These are phyloP conservation scores for Drosophila santomea DNA, from an alignment of 1,140 invertebrate species.

Conservation along the genomic window DNA sequence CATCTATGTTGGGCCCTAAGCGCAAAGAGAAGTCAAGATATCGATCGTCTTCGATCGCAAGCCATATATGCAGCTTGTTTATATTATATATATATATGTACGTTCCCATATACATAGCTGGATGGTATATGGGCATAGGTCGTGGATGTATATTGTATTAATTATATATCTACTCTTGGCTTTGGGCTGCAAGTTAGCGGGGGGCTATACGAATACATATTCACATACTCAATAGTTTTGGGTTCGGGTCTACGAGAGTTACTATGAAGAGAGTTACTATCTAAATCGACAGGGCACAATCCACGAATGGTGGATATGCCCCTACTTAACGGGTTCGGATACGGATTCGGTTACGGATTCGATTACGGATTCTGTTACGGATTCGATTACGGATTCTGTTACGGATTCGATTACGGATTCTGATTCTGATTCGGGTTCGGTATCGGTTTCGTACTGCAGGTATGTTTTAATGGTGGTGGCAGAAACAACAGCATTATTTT, in stretches of 20 bases:
- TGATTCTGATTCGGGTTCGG: neutral
- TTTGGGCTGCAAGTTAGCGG: constrained; percentile 78
- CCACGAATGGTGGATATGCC: neutral
- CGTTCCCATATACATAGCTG: neutral
- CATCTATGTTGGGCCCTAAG: constrained; percentile 81
- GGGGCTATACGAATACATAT: constrained; percentile 11
- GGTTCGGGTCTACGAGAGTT: constrained; percentile 3
- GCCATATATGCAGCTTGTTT: neutral
- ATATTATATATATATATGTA: neutral
- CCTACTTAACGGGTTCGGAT: neutral
- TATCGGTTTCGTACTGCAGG: constrained; percentile 25
- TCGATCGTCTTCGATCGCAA: constrained; percentile 5
- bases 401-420: no score
- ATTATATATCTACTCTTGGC: constrained; percentile 48
- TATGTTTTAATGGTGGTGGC: constrained; percentile 28
- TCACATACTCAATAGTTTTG: neutral
- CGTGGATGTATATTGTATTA: constrained; percentile 10
- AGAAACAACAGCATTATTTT: constrained; percentile 33
- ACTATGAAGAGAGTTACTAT: neutral
- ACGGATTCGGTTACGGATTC: neutral
- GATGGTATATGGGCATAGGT: neutral
- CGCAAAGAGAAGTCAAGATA: constrained; percentile 34
- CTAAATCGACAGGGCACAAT: neutral
- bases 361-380: neutral
- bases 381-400: neutral